These are phyloP conservation scores for Abrostola tripartita DNA, from an alignment of 2,888 invertebrate genomes.

Conservation along the genomic window DNA sequence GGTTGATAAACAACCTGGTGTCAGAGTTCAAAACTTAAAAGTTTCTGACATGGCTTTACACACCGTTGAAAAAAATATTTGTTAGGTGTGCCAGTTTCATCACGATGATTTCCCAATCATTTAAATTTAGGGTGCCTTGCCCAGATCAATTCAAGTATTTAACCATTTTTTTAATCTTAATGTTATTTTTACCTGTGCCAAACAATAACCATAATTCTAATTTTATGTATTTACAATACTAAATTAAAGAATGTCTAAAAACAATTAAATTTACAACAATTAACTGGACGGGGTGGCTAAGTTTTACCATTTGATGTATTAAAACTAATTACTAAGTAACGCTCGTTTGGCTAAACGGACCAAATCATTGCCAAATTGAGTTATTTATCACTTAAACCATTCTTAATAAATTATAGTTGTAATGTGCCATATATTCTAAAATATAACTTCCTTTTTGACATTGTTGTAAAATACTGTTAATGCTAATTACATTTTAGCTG, in stretches of 20 bases:
- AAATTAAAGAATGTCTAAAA: too few species aligned
- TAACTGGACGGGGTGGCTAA: background rate
- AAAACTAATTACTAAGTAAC: conserved; percentile 1
- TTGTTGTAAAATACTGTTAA: conserved; percentile 37
- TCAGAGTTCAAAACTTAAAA: too few species aligned
- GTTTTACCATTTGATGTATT: background rate
- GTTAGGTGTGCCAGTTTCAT: too few species aligned
- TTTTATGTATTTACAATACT: too few species aligned
- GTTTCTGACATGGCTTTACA: too few species aligned
- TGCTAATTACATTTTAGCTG: conserved; percentile 32
- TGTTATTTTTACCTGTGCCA: background rate
- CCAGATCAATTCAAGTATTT: background rate
- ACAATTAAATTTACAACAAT: too few species aligned
- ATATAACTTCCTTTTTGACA: conserved; percentile 29
- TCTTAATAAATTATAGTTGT: conserved; percentile 25
- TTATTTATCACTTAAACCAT: conserved; percentile 27
- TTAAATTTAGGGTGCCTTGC: conserved; percentile 2
- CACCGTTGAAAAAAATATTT: too few species aligned
- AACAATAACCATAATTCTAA: too few species aligned
- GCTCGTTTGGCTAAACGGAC: conserved; percentile 55
- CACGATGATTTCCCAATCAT: too few species aligned
- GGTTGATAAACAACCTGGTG: background rate
- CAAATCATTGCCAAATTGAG: conserved; percentile 59
- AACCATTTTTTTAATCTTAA: background rate
- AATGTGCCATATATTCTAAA: conserved; percentile 53